These are phyloP conservation scores for Rhagologus leucostigma DNA, from an alignment of 2,113 vertebrate genomes.

Conservation along the genomic window DNA sequence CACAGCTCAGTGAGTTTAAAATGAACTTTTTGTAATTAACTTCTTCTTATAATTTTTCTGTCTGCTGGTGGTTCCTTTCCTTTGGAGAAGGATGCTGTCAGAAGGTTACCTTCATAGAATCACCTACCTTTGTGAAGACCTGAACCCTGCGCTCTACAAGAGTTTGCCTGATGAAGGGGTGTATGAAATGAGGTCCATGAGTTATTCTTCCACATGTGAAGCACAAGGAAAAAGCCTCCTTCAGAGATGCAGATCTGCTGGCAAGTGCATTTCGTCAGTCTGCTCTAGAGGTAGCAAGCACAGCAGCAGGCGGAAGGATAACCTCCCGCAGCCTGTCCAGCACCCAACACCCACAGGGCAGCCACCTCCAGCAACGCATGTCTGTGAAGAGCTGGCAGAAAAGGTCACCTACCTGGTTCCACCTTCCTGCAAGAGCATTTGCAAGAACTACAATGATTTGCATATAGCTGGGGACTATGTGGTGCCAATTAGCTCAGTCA, in stretches of 20 bases:
- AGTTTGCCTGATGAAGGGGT: slow-evolving; percentile 24
- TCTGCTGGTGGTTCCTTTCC: background rate
- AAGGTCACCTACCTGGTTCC: slow-evolving; percentile 88
- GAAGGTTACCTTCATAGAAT: slow-evolving; percentile 86
- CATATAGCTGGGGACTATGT: slow-evolving; percentile 92
- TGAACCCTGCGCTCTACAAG: slow-evolving; percentile 8
- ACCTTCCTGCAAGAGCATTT: slow-evolving; percentile 92
- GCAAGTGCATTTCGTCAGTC: slow-evolving; percentile 55
- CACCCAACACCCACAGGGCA: slow-evolving; percentile 46
- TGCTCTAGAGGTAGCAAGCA: slow-evolving; percentile 52
- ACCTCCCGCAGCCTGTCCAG: slow-evolving; percentile 14
- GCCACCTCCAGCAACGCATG: slow-evolving; percentile 63
- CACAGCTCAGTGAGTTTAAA: background rate
- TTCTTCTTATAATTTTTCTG: background rate
- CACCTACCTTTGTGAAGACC: slow-evolving; percentile 67
- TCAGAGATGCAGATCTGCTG: slow-evolving; percentile 54
- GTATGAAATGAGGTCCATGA: slow-evolving; percentile 60
- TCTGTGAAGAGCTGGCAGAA: slow-evolving; percentile 58
- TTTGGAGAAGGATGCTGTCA: slow-evolving; percentile 83
- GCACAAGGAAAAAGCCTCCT: slow-evolving; percentile 53
- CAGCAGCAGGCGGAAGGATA: slow-evolving; percentile 41
- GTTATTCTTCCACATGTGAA: slow-evolving; percentile 47
- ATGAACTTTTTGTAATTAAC: background rate
- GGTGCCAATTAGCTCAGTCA: slow-evolving; percentile 78
- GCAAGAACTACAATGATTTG: slow-evolving; percentile 92